phyloP scores from a whole-genome alignment of 2,888 invertebrate genomes.

The Netelia inedita region DNA sequence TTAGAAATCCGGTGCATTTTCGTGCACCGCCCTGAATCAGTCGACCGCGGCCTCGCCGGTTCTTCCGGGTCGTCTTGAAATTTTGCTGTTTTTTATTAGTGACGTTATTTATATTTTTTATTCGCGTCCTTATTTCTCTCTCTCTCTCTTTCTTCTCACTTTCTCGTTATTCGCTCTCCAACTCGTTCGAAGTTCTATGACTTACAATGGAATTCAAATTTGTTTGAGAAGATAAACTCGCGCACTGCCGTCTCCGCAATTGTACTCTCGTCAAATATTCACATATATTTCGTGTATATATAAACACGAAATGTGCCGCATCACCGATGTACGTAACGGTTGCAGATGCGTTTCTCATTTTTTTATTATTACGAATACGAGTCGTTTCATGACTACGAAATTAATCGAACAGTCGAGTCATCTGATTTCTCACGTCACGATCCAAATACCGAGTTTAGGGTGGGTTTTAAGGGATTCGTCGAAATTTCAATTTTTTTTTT shows the following conservation, averaged over 20 bases:
- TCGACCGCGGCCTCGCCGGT: background rate
- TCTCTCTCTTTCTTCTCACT: background rate
- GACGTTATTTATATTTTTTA: background rate
- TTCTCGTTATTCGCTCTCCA: background rate
- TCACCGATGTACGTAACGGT: background rate
- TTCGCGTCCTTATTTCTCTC: background rate
- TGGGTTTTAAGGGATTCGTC: too few species aligned
- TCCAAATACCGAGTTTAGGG: too few species aligned
- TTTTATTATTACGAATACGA: background rate
- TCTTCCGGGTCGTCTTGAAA: conserved; percentile 42
- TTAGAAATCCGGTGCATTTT: background rate
- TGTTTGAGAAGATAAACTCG: background rate
- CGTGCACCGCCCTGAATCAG: background rate
- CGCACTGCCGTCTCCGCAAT: background rate
- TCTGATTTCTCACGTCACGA: too few species aligned
- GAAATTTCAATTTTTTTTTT: too few species aligned
- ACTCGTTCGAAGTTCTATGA: background rate
- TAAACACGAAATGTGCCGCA: background rate
- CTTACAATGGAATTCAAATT: background rate
- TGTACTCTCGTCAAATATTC: background rate
- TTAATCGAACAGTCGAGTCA: background rate
- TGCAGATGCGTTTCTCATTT: background rate
- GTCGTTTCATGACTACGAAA: background rate
- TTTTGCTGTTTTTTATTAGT: conserved; percentile 9
- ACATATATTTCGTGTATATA: background rate